Percentiles rank a stretch among this genome's conserved stretches.
These are phyloP conservation scores for Mastigias papua DNA, from an alignment of 30 jellyfish, hydroid and myxozoan species.

Conservation along the genomic window DNA sequence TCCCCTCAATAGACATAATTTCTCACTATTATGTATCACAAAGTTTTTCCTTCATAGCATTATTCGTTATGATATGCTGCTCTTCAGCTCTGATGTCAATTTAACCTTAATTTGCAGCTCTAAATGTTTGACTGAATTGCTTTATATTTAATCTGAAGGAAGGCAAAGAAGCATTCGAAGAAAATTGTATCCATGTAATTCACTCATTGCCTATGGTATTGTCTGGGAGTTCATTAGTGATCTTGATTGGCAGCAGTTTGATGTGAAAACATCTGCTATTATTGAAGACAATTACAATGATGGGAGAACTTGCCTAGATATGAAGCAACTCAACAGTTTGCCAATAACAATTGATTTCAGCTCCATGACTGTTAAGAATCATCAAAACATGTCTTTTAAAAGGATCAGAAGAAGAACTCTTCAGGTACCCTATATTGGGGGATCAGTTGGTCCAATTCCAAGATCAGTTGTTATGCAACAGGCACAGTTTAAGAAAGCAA, in stretches of 20 bases:
- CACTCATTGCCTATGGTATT: conserved; percentile 13
- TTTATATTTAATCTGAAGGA: background rate
- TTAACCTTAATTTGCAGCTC: background rate
- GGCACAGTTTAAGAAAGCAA: background rate
- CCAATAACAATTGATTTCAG: background rate
- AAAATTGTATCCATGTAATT: background rate
- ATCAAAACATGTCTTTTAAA: background rate
- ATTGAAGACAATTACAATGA: conserved; percentile 9
- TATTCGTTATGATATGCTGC: no score
- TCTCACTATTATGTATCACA: no score
- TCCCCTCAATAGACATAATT: no score
- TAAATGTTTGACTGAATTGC: background rate
- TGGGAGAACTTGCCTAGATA: background rate
- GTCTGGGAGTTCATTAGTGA: conserved; percentile 33
- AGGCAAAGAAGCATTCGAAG: conserved; percentile 4
- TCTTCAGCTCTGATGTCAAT: no score
- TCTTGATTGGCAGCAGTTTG: conserved; percentile 48
- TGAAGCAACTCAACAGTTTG: background rate
- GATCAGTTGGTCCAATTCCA: conserved; percentile 18
- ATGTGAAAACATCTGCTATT: conserved; percentile 13
- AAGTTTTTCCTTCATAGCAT: no score
- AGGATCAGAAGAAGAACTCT: background rate
- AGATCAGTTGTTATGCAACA: background rate
- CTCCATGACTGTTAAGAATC: conserved; percentile 5
- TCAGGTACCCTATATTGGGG: conserved; percentile 36